These are phyloP conservation scores for Holocentrus rufus DNA, from an alignment of 2,797 vertebrate genomes.

Conservation along the genomic window DNA sequence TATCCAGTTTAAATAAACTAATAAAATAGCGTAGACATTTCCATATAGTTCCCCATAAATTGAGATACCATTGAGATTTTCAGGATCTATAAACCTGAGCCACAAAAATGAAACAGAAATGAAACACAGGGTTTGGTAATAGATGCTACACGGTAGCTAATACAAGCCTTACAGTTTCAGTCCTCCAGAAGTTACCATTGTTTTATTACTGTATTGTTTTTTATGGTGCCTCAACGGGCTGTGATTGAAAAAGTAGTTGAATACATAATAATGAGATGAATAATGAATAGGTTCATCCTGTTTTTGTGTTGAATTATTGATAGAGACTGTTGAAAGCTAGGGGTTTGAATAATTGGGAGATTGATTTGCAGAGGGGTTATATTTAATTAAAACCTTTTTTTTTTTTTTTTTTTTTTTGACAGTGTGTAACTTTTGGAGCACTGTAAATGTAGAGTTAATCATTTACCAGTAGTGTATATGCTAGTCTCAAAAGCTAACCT, in stretches of 20 bases:
- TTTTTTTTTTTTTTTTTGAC: too few species aligned
- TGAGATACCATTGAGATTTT: constrained; percentile 72
- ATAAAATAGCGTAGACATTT: constrained; percentile 88
- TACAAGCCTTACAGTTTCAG: constrained; percentile 44
- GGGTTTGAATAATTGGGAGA: constrained; percentile 40
- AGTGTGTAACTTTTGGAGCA: constrained; percentile 43
- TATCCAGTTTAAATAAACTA: constrained; percentile 89
- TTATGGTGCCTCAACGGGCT: constrained; percentile 10
- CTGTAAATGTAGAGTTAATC: constrained; percentile 34
- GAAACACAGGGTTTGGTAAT: constrained; percentile 67
- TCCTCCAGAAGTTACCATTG: constrained; percentile 43
- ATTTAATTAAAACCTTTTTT: constrained; percentile 42
- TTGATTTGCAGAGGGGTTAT: constrained; percentile 41
- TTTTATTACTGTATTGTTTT: neutral
- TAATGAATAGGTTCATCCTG: constrained; percentile 40
- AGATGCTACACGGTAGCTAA: constrained; percentile 88
- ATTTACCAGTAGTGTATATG: constrained; percentile 30
- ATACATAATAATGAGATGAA: constrained; percentile 45
- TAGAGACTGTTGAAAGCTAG: constrained; percentile 13
- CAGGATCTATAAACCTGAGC: constrained; percentile 81
- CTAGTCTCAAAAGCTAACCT: constrained; percentile 38
- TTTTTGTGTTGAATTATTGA: constrained; percentile 55
- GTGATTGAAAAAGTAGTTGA: constrained; percentile 22
- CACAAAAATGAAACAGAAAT: constrained; percentile 66
- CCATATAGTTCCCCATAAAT: constrained; percentile 84